phyloP scores from a whole-genome alignment of 2,888 invertebrate species.

The Chrysolina haemoptera region DNA sequence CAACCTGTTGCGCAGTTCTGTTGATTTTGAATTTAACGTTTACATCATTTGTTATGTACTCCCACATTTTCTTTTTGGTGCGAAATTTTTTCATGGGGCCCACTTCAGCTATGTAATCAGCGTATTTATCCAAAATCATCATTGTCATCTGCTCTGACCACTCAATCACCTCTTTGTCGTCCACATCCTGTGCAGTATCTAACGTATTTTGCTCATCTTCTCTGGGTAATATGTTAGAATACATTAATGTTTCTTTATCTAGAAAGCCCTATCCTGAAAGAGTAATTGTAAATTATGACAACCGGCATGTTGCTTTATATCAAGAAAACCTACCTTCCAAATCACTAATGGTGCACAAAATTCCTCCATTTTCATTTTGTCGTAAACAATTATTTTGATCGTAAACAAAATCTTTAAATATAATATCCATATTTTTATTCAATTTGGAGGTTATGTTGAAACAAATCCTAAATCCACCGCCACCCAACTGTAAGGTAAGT shows the following conservation, averaged over 20 bases:
- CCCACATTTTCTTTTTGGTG: slow-evolving; percentile 46
- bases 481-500: too few relatives aligned
- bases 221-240: slow-evolving; percentile 10
- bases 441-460: neutral
- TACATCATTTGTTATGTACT: slow-evolving; percentile 40
- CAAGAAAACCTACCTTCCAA: too few relatives aligned
- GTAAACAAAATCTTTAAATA: neutral
- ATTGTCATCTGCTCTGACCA: slow-evolving; percentile 14
- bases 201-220: slow-evolving; percentile 8
- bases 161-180: slow-evolving; percentile 14
- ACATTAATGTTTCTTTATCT: neutral
- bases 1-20: slow-evolving; percentile 33
- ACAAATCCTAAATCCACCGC: neutral
- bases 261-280: neutral
- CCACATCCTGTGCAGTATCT: neutral
- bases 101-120: slow-evolving; percentile 17
- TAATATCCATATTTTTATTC: neutral
- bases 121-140: slow-evolving; percentile 1
- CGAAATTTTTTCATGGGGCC: slow-evolving; percentile 33
- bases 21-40: slow-evolving; percentile 20
- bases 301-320: neutral
- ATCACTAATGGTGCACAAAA: too few relatives aligned
- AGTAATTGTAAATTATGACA: neutral
- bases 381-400: neutral
- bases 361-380: neutral